These are phyloP conservation scores for Cygnus buccinator DNA, from an alignment of 2,113 vertebrate genomes.

Conservation along the genomic window DNA sequence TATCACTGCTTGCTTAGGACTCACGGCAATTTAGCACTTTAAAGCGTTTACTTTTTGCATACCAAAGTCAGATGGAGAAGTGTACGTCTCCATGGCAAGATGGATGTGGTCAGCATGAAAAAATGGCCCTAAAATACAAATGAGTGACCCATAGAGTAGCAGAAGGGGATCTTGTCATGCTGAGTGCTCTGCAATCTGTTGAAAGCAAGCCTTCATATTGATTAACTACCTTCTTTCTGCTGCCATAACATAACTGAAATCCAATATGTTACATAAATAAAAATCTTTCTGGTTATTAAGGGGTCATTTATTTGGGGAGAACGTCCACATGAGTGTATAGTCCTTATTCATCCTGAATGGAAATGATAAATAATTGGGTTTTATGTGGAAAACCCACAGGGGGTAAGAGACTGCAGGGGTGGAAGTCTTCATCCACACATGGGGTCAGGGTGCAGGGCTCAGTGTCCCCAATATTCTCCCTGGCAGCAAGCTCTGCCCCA, in stretches of 20 bases:
- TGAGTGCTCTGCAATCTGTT: conserved; percentile 63
- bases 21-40: background rate
- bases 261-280: conserved; percentile 70
- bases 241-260: conserved; percentile 69
- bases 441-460: background rate
- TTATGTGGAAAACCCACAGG: background rate
- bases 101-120: conserved; percentile 32
- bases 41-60: background rate
- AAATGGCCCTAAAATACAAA: conserved; percentile 44
- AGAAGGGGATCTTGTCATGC: conserved; percentile 64
- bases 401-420: background rate
- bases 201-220: conserved; percentile 71
- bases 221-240: conserved; percentile 68
- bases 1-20: background rate
- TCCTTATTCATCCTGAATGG: conserved; percentile 7
- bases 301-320: conserved; percentile 56
- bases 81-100: conserved; percentile 22
- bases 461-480: background rate
- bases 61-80: conserved; percentile 18
- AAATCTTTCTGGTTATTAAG: conserved; percentile 62
- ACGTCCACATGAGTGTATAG: background rate
- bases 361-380: conserved; percentile 40
- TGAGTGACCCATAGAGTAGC: conserved; percentile 50
- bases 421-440: background rate
- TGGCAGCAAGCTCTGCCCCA: background rate